Conservation (phyloP, 2,113 vertebrate genomes). For the Carlito syrichta region DNA sequence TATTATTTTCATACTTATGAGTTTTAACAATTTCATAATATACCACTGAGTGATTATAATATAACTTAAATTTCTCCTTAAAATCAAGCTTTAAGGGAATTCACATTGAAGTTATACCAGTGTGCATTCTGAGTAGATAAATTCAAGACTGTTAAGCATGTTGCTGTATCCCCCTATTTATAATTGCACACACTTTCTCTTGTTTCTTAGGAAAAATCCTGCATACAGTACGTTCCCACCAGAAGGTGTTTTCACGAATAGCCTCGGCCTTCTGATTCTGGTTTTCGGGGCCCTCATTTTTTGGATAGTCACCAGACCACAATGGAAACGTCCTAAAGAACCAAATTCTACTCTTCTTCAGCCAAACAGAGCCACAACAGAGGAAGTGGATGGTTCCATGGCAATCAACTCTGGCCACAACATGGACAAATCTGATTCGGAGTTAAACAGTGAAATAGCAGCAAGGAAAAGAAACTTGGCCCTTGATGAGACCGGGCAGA, state of each 20-base stretch:
- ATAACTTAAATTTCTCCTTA: constrained; percentile 7
- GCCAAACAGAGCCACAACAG: constrained; percentile 58
- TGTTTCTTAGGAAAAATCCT: constrained; percentile 53
- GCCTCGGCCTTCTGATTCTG: constrained; percentile 89
- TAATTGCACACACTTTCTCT: constrained; percentile 29
- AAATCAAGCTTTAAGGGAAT: background rate
- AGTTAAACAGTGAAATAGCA: constrained; percentile 78
- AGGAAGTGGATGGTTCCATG: constrained; percentile 73
- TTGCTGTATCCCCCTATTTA: background rate
- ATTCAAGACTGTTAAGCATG: background rate
- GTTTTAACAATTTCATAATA: background rate
- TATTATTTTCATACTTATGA: background rate
- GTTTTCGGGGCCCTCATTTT: constrained; percentile 89
- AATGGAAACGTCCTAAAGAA: constrained; percentile 93
- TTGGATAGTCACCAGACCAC: constrained; percentile 91
- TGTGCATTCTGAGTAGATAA: background rate
- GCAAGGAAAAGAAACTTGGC: constrained; percentile 85
- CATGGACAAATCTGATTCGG: constrained; percentile 75
- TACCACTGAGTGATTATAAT: background rate
- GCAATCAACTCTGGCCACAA: constrained; percentile 66
- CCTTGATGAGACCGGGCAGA: constrained; percentile 83
- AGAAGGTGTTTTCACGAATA: constrained; percentile 91
- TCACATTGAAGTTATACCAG: background rate
- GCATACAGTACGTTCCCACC: constrained; percentile 87
- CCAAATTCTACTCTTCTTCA: constrained; percentile 68